Conservation (phyloP, 2,888 invertebrate species). For the Suillia variegata region DNA sequence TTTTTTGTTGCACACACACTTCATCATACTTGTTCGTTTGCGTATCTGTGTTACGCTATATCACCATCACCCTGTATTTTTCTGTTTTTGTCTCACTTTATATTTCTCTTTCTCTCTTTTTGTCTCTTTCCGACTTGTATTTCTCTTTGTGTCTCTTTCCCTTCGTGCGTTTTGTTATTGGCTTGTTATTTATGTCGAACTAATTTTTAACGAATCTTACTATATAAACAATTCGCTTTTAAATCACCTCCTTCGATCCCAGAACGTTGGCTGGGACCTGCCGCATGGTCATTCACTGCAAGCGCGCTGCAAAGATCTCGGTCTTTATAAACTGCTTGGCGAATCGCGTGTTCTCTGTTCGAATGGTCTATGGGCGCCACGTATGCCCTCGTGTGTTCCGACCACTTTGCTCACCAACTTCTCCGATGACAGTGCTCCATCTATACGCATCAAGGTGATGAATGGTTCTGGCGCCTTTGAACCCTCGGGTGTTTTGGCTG, state of each 20-base stretch:
- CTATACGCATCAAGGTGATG: conserved; percentile 76
- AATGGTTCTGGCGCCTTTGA: conserved; percentile 82
- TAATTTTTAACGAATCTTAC: not conserved
- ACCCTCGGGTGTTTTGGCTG: conserved; percentile 77
- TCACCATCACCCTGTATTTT: not conserved
- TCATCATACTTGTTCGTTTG: too few relatives aligned
- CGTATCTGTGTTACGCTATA: not conserved
- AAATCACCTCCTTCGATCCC: conserved; percentile 15
- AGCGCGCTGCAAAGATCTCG: conserved; percentile 80
- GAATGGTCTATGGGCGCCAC: conserved; percentile 81
- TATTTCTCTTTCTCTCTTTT: conserved; percentile 15
- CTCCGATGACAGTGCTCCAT: conserved; percentile 84
- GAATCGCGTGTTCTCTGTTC: conserved; percentile 78
- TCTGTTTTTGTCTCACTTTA: not conserved
- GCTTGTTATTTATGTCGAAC: conserved; percentile 6
- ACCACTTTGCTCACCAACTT: conserved; percentile 85
- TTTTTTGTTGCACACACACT: too few relatives aligned
- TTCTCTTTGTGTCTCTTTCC: conserved; percentile 22
- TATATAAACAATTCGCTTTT: not conserved
- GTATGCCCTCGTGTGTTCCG: conserved; percentile 81
- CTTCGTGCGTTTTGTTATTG: conserved; percentile 11
- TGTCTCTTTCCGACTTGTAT: conserved; percentile 24
- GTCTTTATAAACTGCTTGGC: conserved; percentile 82
- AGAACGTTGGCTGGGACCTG: conserved; percentile 70
- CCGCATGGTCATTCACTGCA: conserved; percentile 79